phyloP scores from a whole-genome alignment of 2,888 invertebrate genomes.

The Monoplex corrugatus region DNA sequence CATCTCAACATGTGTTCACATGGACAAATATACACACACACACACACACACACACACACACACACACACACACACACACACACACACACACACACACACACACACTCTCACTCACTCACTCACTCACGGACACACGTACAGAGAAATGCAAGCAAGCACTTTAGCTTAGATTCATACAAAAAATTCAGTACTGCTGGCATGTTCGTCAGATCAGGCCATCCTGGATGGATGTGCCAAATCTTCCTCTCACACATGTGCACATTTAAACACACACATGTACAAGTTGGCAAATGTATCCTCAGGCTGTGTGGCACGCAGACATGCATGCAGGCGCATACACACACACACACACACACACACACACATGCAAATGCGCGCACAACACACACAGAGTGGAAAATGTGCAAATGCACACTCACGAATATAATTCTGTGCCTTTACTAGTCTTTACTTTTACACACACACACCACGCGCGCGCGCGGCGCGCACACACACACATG shows the following conservation, averaged over 20 bases:
- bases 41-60: not conserved
- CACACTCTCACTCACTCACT: not conserved
- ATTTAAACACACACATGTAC: no score
- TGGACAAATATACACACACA: not conserved
- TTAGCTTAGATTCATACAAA: not conserved
- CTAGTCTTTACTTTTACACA: no score
- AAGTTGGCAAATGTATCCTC: no score
- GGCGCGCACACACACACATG: constrained; percentile 2
- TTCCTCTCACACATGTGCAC: no score
- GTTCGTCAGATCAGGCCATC: no score
- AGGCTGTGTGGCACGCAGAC: no score
- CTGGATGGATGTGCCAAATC: no score
- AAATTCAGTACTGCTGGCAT: no score
- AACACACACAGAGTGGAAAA: not conserved
- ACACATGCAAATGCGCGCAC: not conserved
- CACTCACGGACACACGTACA: not conserved
- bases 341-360: constrained; percentile 4
- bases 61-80: not conserved
- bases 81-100: constrained; percentile 27
- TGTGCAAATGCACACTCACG: not conserved
- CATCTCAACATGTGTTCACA: no score
- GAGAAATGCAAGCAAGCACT: not conserved
- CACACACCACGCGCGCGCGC: no score
- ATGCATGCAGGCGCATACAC: not conserved
- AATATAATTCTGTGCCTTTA: no score